Percentiles rank a stretch among this genome's conserved stretches.
These are phyloP conservation scores for Eudasyphora cyanicolor DNA, from an alignment of 2,888 invertebrate genomes.

Conservation along the genomic window DNA sequence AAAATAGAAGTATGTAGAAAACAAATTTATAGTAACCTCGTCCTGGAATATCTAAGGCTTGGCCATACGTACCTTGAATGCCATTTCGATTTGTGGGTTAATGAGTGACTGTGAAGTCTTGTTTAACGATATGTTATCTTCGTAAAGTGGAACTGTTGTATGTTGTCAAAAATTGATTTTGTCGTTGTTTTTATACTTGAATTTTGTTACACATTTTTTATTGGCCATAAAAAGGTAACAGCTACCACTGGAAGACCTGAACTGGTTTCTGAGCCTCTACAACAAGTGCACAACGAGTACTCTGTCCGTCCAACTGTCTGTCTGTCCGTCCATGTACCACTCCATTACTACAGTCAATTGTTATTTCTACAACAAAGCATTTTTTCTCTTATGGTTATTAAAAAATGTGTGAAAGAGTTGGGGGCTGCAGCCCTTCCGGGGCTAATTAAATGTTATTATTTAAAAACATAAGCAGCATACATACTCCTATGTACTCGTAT, in stretches of 20 bases:
- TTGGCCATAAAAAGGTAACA: slow-evolving; percentile 4
- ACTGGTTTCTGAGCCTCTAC: neutral
- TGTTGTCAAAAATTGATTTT: slow-evolving; percentile 41
- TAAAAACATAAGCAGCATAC: neutral
- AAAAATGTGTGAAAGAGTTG: neutral
- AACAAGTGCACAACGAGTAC: neutral
- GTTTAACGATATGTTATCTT: slow-evolving; percentile 57
- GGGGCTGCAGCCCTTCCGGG: neutral
- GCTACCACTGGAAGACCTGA: neutral
- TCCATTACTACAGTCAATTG: neutral
- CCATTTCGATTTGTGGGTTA: slow-evolving; percentile 48
- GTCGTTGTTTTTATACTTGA: slow-evolving; percentile 46
- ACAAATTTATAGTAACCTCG: slow-evolving; percentile 9
- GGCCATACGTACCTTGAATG: slow-evolving; percentile 61
- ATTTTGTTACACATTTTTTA: slow-evolving; percentile 15
- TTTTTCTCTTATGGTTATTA: neutral
- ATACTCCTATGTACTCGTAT: too few relatives aligned
- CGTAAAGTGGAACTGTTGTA: slow-evolving; percentile 35
- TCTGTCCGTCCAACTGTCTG: neutral
- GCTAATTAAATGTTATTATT: slow-evolving; percentile 3
- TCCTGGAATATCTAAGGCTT: neutral
- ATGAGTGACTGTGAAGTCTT: slow-evolving; percentile 29
- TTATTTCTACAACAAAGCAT: neutral
- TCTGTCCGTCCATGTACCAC: too few relatives aligned
- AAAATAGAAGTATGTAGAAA: slow-evolving; percentile 32